These are phyloP conservation scores for Monochamus saltuarius DNA, from an alignment of 1,140 invertebrate genomes.

Conservation along the genomic window DNA sequence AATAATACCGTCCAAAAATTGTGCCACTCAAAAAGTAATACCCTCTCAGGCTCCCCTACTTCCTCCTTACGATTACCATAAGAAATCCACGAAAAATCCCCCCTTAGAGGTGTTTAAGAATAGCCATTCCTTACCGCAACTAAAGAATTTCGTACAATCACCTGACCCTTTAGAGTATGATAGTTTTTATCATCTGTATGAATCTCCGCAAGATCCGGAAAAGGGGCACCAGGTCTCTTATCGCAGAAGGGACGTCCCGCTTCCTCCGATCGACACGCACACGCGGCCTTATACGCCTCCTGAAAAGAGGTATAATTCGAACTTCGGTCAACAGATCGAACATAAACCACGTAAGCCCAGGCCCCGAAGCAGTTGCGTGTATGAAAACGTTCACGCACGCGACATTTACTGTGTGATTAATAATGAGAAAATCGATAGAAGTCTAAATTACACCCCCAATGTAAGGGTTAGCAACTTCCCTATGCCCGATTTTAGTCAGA, in stretches of 20 bases:
- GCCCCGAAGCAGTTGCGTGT: constrained; percentile 43
- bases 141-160: constrained; percentile 27
- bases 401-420: constrained; percentile 39
- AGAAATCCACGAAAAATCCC: constrained; percentile 8
- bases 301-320: constrained; percentile 46
- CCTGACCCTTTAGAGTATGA: constrained; percentile 10
- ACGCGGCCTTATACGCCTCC: constrained; percentile 45
- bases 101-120: constrained; percentile 33
- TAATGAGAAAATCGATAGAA: constrained; percentile 25
- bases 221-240: not conserved
- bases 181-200: constrained; percentile 15
- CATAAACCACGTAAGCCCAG: constrained; percentile 25
- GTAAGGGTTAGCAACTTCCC: constrained; percentile 46
- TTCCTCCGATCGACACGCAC: constrained; percentile 11
- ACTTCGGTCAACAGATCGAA: constrained; percentile 36
- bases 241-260: not conserved
- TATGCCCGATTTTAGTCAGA: constrained; percentile 45
- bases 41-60: constrained; percentile 34
- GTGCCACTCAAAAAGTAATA: constrained; percentile 43
- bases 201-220: not conserved
- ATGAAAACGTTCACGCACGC: constrained; percentile 44
- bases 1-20: constrained; percentile 45
- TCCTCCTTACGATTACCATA: constrained; percentile 29
- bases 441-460: constrained; percentile 32
- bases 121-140: constrained; percentile 43